phyloP scores from a whole-genome alignment of 2,797 vertebrate genomes.

The Luscinia luscinia region DNA sequence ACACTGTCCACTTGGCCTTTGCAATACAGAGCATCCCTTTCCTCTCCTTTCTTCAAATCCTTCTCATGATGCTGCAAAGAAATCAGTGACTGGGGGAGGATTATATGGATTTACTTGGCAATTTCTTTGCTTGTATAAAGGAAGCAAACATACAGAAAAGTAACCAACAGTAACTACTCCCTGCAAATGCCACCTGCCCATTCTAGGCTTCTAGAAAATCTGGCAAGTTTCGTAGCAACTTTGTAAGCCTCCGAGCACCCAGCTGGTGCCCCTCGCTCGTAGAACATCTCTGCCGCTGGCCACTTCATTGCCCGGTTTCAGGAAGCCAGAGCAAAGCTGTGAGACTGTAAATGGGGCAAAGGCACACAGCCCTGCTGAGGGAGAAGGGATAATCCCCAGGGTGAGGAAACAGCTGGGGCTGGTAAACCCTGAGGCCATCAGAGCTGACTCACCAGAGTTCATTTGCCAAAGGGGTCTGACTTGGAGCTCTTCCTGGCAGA shows the following conservation, averaged over 20 bases:
- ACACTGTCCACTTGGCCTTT: neutral
- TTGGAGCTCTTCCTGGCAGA: neutral
- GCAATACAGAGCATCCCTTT: neutral
- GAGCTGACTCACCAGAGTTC: neutral
- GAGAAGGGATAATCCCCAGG: neutral
- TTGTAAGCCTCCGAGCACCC: fast-evolving
- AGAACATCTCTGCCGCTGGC: neutral
- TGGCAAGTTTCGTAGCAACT: neutral
- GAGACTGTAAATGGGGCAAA: neutral
- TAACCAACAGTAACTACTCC: neutral
- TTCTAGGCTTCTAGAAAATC: neutral
- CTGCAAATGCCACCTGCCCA: neutral
- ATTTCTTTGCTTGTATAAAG: neutral
- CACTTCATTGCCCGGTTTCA: neutral
- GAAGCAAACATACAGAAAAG: neutral
- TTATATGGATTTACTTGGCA: neutral
- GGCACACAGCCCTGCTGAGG: neutral
- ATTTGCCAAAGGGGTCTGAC: neutral
- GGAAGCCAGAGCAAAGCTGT: neutral
- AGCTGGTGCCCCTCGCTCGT: neutral
- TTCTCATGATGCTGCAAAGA: neutral
- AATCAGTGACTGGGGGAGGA: neutral
- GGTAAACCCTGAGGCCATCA: neutral
- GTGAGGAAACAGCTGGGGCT: neutral
- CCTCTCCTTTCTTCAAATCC: neutral